phyloP scores from a whole-genome alignment of 1,140 invertebrate genomes.

The Drosophila littoralis region DNA sequence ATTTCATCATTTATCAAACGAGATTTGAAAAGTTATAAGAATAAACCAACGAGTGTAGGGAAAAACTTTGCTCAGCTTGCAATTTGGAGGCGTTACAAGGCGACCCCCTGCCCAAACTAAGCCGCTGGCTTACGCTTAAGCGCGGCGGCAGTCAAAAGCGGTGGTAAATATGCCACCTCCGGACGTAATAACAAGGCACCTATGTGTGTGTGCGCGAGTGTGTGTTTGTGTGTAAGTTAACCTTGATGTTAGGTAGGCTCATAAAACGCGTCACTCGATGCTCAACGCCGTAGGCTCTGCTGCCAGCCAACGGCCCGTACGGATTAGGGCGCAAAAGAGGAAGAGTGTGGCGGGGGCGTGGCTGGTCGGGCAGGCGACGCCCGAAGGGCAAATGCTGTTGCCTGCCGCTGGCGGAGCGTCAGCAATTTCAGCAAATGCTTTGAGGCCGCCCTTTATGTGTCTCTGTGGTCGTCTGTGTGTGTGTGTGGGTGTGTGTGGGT shows the following conservation, averaged over 20 bases:
- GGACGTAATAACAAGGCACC: conserved; percentile 63
- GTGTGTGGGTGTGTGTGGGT: neutral
- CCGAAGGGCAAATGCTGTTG: neutral
- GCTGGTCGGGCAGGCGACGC: conserved; percentile 10
- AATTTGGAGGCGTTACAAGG: neutral
- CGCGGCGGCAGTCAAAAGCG: conserved; percentile 11
- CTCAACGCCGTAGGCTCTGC: conserved; percentile 33
- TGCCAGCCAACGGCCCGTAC: conserved; percentile 16
- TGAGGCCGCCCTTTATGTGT: conserved; percentile 13
- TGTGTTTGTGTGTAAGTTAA: conserved; percentile 44
- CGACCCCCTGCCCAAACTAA: conserved; percentile 49
- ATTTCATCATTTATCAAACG: conserved; percentile 26
- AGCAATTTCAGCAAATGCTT: conserved; percentile 54
- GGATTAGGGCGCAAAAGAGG: conserved; percentile 29
- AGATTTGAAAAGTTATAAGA: conserved; percentile 19
- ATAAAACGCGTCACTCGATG: conserved; percentile 58
- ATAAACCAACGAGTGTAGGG: neutral
- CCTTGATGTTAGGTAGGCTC: conserved; percentile 64
- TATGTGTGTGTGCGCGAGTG: conserved; percentile 33
- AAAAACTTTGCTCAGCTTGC: conserved; percentile 13
- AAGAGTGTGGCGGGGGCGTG: conserved; percentile 4
- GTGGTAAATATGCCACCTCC: conserved; percentile 47
- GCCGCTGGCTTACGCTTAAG: conserved; percentile 52
- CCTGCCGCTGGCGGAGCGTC: neutral
- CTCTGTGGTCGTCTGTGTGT: conserved; percentile 1